A percentile compares a stretch with the other conserved stretches of the same genome.
Conservation (phyloP, 1,140 invertebrate species). For the Halesus radiatus region DNA sequence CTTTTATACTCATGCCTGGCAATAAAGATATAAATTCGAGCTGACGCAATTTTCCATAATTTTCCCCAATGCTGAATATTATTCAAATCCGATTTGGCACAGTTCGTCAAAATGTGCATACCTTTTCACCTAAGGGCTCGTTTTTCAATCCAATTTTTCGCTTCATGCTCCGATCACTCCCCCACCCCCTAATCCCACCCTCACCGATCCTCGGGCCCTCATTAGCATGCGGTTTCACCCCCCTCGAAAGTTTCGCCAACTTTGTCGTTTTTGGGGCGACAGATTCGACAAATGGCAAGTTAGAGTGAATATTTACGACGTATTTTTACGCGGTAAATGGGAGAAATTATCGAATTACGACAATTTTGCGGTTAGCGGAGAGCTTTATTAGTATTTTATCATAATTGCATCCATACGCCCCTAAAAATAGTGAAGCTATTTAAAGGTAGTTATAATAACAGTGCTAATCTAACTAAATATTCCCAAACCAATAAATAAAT, state of each 20-base stretch:
- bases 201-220: neutral
- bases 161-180: conserved; percentile 13
- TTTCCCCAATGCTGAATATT: conserved; percentile 13
- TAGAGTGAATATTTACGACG: conserved; percentile 11
- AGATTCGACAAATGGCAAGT: conserved; percentile 33
- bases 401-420: too few relatives aligned
- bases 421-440: too few relatives aligned
- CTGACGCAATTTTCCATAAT: conserved; percentile 4
- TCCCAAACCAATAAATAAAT: too few relatives aligned
- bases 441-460: too few relatives aligned
- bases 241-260: conserved; percentile 22
- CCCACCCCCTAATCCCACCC: neutral
- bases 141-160: conserved; percentile 39
- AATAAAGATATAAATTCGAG: neutral
- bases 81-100: conserved; percentile 29
- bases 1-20: too few relatives aligned
- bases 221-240: conserved; percentile 30
- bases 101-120: conserved; percentile 24
- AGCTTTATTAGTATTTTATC: too few relatives aligned
- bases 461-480: too few relatives aligned
- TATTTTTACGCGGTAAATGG: conserved; percentile 11
- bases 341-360: neutral
- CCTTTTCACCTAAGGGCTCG: conserved; percentile 25
- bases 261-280: conserved; percentile 36
- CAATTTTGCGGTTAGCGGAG: neutral